A percentile compares a stretch with the other conserved stretches of the same genome.
These are phyloP conservation scores for Pseudomugil gertrudae DNA, from an alignment of 2,797 vertebrate genomes.

Conservation along the genomic window DNA sequence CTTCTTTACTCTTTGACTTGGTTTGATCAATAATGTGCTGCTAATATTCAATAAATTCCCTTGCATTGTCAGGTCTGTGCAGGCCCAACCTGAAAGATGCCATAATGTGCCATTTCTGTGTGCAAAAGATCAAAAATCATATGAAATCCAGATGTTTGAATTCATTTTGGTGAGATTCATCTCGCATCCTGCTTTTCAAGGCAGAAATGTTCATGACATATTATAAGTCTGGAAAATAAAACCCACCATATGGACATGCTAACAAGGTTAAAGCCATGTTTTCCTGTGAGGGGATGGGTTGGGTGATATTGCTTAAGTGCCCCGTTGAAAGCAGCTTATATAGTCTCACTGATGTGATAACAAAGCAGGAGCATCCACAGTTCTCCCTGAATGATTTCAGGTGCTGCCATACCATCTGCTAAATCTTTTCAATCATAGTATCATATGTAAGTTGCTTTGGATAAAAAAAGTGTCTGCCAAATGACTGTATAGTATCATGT, in stretches of 20 bases:
- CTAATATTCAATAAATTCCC: not conserved
- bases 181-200: too few species aligned
- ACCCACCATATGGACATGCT: not conserved
- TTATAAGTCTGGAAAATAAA: not conserved
- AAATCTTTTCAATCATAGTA: conserved; percentile 41
- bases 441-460: too few species aligned
- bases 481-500: too few species aligned
- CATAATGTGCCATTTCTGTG: not conserved
- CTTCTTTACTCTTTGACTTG: not conserved
- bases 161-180: not conserved
- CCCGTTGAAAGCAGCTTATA: not conserved
- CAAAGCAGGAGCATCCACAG: conserved; percentile 7
- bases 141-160: not conserved
- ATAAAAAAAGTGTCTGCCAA: too few species aligned
- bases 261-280: not conserved
- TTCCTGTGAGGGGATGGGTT: not conserved
- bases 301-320: not conserved
- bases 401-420: conserved; percentile 39
- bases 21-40: not conserved
- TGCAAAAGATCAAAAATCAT: too few species aligned
- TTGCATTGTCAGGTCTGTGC: not conserved
- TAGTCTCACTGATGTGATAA: not conserved
- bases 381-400: conserved; percentile 31
- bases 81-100: not conserved
- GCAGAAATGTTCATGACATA: not conserved